Percentiles rank a stretch among this genome's conserved stretches.
Conservation (phyloP, 2,797 vertebrate genomes). For the Hafferia zeledoni region DNA sequence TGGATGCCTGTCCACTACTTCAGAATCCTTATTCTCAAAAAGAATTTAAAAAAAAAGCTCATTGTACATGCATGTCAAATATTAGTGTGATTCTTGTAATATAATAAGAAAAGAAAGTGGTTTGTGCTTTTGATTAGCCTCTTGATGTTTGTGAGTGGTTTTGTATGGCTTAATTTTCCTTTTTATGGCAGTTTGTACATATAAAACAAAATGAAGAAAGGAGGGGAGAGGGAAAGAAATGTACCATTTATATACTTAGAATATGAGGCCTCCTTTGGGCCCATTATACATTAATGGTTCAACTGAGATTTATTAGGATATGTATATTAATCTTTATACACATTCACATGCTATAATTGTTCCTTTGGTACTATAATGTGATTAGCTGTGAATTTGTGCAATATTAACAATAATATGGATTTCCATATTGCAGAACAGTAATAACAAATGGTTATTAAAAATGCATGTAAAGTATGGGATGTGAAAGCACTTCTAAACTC, state of each 20-base stretch:
- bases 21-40: background rate
- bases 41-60: background rate
- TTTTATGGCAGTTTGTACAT: conserved; percentile 73
- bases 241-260: conserved; percentile 71
- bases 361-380: conserved; percentile 77
- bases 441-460: conserved; percentile 75
- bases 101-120: conserved; percentile 66
- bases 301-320: conserved; percentile 76
- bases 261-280: conserved; percentile 74
- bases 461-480: conserved; percentile 54
- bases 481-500: conserved; percentile 34
- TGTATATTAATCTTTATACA: conserved; percentile 81
- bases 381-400: conserved; percentile 76
- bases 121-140: conserved; percentile 74
- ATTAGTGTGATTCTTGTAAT: conserved; percentile 30
- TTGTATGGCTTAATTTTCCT: conserved; percentile 76
- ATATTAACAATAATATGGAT: conserved; percentile 75
- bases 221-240: conserved; percentile 60
- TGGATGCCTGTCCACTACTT: background rate
- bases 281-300: conserved; percentile 79
- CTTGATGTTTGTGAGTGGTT: conserved; percentile 73
- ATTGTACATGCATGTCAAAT: conserved; percentile 58
- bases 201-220: conserved; percentile 61
- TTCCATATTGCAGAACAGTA: conserved; percentile 62
- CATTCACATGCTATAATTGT: conserved; percentile 72